These are phyloP conservation scores for Astur gentilis DNA, from an alignment of 2,113 vertebrate genomes.

Conservation along the genomic window DNA sequence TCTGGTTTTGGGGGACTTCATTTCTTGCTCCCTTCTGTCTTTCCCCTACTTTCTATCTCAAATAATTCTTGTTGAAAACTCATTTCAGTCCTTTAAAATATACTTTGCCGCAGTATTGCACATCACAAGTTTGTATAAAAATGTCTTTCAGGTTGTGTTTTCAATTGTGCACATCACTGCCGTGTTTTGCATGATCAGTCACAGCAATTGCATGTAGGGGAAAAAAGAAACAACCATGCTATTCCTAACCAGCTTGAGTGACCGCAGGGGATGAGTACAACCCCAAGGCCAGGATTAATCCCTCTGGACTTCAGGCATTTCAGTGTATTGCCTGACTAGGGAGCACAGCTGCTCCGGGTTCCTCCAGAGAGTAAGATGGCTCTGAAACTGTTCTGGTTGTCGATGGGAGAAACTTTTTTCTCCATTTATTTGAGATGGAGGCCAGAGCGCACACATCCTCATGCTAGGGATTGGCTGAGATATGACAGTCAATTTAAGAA, in stretches of 20 bases:
- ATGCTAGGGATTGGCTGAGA: background rate
- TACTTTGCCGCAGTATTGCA: background rate
- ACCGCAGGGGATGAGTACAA: background rate
- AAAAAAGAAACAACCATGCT: background rate
- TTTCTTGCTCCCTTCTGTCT: background rate
- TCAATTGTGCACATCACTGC: background rate
- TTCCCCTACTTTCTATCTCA: background rate
- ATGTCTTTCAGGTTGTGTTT: background rate
- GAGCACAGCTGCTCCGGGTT: background rate
- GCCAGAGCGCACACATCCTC: background rate
- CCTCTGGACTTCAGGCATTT: background rate
- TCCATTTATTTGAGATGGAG: background rate
- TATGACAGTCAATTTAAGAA: background rate
- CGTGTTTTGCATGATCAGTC: fast-evolving
- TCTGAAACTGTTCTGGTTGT: background rate
- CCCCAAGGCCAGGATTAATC: background rate
- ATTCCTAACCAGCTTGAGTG: background rate
- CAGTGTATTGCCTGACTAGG: background rate
- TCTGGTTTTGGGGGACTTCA: background rate
- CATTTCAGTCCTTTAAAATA: background rate
- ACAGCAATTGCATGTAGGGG: background rate
- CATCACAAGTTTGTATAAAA: background rate
- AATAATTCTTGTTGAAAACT: background rate
- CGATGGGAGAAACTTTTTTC: background rate
- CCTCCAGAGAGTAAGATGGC: background rate